Base-by-base conservation (phyloP, 2,797 vertebrate species). In the Loris lydekkerianus region DNA sequence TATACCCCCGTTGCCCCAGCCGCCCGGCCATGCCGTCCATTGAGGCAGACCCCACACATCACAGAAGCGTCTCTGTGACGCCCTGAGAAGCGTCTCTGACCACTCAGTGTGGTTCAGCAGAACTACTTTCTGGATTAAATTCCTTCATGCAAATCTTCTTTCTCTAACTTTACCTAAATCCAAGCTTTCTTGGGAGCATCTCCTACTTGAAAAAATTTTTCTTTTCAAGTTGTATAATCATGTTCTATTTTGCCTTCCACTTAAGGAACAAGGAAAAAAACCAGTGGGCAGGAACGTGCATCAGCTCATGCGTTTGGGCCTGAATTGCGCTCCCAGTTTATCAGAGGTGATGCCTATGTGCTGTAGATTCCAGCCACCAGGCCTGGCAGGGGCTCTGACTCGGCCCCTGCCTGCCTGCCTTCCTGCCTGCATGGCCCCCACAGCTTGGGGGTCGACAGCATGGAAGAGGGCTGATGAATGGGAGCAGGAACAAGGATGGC, bases 121-220 rank as follows among this genome's bases (percentile, higher is more conserved):
- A 92, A 25, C 23, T 2, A 56, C 15, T 58, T 53, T 82, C 40
- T 34, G 11, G 69, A 15, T 70, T 70, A 73, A 89, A 89, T 73
- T 34, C 31, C 37, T 73, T 8, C 46, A n/a, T 29, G 77, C 1
- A 46, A 65, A 56, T 13, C 46, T 83, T 85, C 53, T 89, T 69
- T 43, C 31, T 72, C 25, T n/a, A 60, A 37, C 27, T 73, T 40
- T 34, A 29, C 65, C 72, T 61, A 81, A 75, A 43, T 40, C 6
- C n/a, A 27, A 8, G 67, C 37, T 95, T 78, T 89, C 73, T 56
- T 73, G 25, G 40, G n/a, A 90, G 20, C 11, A 93, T 78, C 34
- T 92, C 25, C 34, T 80, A 85, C 46, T 93, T 93, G 34, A 81
- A 60, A 83, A 60, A 67, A 0, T 87, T 63, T 76, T 87, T 77